A percentile compares a stretch with the other conserved stretches of the same genome.
Evolutionary conservation across 2,797 vertebrate genomes (phyloP).

Genomic region (Alectoris magna): DNA sequence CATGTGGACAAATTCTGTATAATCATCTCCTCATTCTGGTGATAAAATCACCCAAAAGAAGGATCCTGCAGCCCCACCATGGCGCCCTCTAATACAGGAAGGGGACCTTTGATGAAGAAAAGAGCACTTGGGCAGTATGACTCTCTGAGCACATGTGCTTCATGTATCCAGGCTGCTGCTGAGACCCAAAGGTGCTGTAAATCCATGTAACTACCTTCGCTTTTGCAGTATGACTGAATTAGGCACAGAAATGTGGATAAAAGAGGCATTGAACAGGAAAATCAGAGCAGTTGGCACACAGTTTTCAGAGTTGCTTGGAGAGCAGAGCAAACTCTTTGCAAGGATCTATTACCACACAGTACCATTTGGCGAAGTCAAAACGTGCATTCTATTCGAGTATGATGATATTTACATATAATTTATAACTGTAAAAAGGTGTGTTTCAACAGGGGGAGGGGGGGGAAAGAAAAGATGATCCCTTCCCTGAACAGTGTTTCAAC

Average conservation of each 20-base stretch:
- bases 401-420: not conserved
- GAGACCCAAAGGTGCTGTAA: not conserved
- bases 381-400: not conserved
- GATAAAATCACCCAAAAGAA: accelerated
- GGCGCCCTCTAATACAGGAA: too few relatives aligned
- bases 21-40: accelerated
- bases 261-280: not conserved
- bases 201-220: not conserved
- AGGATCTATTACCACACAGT: not conserved
- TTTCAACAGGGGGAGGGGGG: not conserved
- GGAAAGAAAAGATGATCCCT: not conserved
- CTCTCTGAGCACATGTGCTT: accelerated
- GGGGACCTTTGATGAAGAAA: not conserved
- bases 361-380: not conserved
- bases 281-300: accelerated
- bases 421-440: not conserved
- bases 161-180: not conserved
- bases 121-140: not conserved
- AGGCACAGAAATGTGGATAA: not conserved
- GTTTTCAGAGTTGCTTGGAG: not conserved
- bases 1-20: not conserved
- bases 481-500: not conserved
- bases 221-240: not conserved
- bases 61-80: accelerated
- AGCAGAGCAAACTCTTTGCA: not conserved